Base-by-base conservation (phyloP, 1,140 invertebrate genomes). In the Bombus affinis region DNA sequence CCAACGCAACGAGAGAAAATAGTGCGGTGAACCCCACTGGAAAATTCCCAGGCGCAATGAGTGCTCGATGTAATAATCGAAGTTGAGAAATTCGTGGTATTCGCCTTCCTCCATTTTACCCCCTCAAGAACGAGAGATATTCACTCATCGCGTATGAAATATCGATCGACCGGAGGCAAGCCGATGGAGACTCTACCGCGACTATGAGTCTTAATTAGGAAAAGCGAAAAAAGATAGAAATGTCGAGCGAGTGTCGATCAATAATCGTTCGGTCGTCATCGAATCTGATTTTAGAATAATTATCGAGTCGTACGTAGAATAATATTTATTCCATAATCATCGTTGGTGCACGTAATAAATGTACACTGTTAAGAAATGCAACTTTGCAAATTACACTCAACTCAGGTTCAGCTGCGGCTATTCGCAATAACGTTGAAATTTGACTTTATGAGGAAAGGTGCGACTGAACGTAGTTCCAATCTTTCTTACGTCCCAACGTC, bases 61-160 rank as follows among this genome's bases (percentile, higher is more conserved):
- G 57, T 39, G 57, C 68, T 81, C 83, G 83, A 85, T 81, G 77
- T 85, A 85, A 85, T 85, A 85, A 85, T 85, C 83, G 83, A 85
- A 85, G 70, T 73, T 81, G 83, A 85, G 70, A 47, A 85, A 85
- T 85, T 85, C 70, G 18, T 57, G 57, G 42, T 74, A 85, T 85
- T 85, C 44, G 22, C 6, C 37, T n/a, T 37, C 35, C 35, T n/a
- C 53, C 25, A 1, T 8, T 25, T 9, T 39, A 3, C 37, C 35
- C 37, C n/a, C 47, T 42, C 44, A n/a, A 57, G 82, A 72, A 71
- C 65, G 53, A 32, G 3, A 59, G 47, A 62, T 79, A 78, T 85
- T 81, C 70, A 44, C 42, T 73, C 35, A n/a, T 66, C 53, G 53
- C n/a, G 37, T 66, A 68, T 28, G 77, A 65, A n/a, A 37, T 85